These are phyloP conservation scores for Leptinotarsa tumamoca DNA, from an alignment of 2,888 invertebrate genomes.

Conservation along the genomic window DNA sequence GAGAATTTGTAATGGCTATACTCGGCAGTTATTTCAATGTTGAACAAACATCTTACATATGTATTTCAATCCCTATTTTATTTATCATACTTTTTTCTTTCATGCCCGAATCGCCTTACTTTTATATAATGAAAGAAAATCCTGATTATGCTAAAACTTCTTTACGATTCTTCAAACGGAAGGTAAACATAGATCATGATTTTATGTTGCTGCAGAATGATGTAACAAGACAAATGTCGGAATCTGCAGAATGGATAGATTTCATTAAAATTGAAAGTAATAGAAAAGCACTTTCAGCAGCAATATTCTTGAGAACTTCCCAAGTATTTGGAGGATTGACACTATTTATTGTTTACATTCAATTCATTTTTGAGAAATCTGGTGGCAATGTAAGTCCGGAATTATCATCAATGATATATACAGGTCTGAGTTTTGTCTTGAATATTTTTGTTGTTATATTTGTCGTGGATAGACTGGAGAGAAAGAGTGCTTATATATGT, in stretches of 20 bases:
- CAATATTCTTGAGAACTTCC: slow-evolving; percentile 50
- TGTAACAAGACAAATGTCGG: slow-evolving; percentile 54
- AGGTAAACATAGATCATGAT: slow-evolving; percentile 48
- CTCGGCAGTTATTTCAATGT: slow-evolving; percentile 37
- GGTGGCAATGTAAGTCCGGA: slow-evolving; percentile 55
- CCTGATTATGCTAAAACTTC: slow-evolving; percentile 46
- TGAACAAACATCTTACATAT: slow-evolving; percentile 15
- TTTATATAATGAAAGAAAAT: slow-evolving; percentile 47
- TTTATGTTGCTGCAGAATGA: slow-evolving; percentile 46
- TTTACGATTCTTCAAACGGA: slow-evolving; percentile 47
- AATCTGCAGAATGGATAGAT: slow-evolving; percentile 54
- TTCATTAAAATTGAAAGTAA: slow-evolving; percentile 52
- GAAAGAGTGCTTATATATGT: slow-evolving; percentile 49
- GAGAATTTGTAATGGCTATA: slow-evolving; percentile 25
- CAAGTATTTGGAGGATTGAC: slow-evolving; percentile 56
- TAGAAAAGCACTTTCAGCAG: slow-evolving; percentile 52
- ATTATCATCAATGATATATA: slow-evolving; percentile 44
- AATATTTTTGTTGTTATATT: slow-evolving; percentile 46
- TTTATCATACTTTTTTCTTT: slow-evolving; percentile 70
- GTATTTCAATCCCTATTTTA: slow-evolving; percentile 55
- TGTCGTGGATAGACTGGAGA: slow-evolving; percentile 50
- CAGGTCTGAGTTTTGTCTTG: slow-evolving; percentile 39
- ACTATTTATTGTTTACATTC: slow-evolving; percentile 53
- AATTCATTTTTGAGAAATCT: slow-evolving; percentile 56
- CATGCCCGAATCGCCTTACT: slow-evolving; percentile 71